Evolutionary conservation across 1,140 invertebrate species (phyloP), one percentile per base, ranked within the genome.

Genomic region (Cardiocondyla obscurior): DNA sequence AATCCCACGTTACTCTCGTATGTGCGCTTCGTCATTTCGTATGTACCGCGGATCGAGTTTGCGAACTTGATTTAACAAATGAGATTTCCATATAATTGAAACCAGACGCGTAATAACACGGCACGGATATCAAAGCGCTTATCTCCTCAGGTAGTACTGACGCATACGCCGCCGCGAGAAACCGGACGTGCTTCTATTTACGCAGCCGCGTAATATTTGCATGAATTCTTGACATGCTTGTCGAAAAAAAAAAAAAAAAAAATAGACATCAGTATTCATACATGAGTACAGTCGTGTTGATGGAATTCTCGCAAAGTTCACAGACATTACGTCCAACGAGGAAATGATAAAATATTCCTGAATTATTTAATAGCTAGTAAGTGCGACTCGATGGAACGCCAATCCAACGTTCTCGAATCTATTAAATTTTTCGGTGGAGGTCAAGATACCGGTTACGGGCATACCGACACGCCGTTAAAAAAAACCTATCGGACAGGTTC

Each of bases 381-480:
- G 33, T 39, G 57, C 8, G 49, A 79, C n/a, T 64, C 44, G 42
- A 67, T 28, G 33, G 19, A 30, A 22, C 0, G 0, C 53, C n/a
- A 25, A 2, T 49, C 7, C 8, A 53, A 3, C 19, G 19, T 55
- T 79, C 16, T 82, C 30, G 65, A 77, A 77, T 44, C 62, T 67
- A 46, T 28, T 0, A 42, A 65, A 79, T 85, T 87, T 87, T 88
- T 87, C 67, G 79, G 67, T 62, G 60, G 77, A 82, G 77, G 72
- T 87, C 85, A 83, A 82, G 36, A 69, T 88, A 88, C 87, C 85
- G 87, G 85, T 88, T 85, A 44, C 33, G 19, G 33, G 25, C 16
- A 81, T 49, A n/a, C 46, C 64, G 30, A 46, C 81, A 81, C 39
- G 53, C 65, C 25, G 44, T 53, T 51, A 33, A 16, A 74, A 62